Conservation (phyloP, 1,140 invertebrate species). For the Onthophagus taurus region DNA sequence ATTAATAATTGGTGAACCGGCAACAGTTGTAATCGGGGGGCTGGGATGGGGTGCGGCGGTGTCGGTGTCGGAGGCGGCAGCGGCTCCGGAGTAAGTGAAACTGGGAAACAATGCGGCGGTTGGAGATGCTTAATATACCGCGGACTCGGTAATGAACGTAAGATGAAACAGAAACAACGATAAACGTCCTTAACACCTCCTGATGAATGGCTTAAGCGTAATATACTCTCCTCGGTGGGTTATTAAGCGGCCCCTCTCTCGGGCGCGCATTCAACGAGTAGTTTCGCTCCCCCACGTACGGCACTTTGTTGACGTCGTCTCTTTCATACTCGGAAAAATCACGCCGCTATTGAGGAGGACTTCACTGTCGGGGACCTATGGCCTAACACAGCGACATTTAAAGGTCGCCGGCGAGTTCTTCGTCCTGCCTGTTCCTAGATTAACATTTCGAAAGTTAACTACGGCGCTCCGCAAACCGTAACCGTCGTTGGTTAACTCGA, state of each 20-base stretch:
- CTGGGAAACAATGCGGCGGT: conserved; percentile 26
- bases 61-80: background rate
- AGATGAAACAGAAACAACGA: conserved; percentile 33
- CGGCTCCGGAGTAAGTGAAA: conserved; percentile 13
- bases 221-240: conserved; percentile 24
- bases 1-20: conserved; percentile 17
- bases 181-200: conserved; percentile 32
- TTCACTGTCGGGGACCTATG: no score
- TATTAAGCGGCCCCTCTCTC: conserved; percentile 26
- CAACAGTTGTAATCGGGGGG: conserved; percentile 12
- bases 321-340: background rate
- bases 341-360: no score
- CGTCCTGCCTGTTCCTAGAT: no score
- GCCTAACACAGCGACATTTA: no score
- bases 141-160: conserved; percentile 29
- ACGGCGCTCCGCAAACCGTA: no score
- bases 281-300: conserved; percentile 3
- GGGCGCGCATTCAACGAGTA: conserved; percentile 24
- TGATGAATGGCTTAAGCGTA: conserved; percentile 32
- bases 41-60: conserved; percentile 10
- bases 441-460: no score
- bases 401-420: no score
- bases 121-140: conserved; percentile 31
- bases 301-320: conserved; percentile 2
- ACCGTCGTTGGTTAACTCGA: no score